Evolutionary conservation across 2,888 invertebrate genomes (phyloP), one percentile per base, ranked within the genome.

Genomic region (Germaria angustata): DNA sequence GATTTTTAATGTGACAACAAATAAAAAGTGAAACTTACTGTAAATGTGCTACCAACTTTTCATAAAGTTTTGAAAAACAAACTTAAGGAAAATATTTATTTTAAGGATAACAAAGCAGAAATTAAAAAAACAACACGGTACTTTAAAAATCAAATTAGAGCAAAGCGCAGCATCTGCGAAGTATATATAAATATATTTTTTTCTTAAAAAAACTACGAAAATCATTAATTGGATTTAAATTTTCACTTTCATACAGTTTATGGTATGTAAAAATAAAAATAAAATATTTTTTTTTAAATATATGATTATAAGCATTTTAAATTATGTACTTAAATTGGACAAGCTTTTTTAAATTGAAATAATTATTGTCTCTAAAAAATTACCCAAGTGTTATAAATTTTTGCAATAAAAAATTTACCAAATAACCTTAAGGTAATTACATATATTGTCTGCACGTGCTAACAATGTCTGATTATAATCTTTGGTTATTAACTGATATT

Each of bases 181-280:
- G n/a, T n/a, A 28, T 28, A 5, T 28, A 5, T 28, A 6, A 28
- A 6, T 5, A 28, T 6, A 6, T 22, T 49, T 44, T 44, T 7
- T 20, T 15, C 15, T 1, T 65, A 24, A 65, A 32, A 20, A 15
- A 24, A 78, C 5, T 53, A 53, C 24, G 28, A 46, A 20, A 44
- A 17, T 9, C 53, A 15, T 57, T 39, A 49, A 57, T 49, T 65
- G 78, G 71, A 72, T 65, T 57, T 22, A 49, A 49, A n/a, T 57
- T 85, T 86, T 72, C 68, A 17, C 17, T 63, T 66, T 61, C 61
- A 61, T 28, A 76, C 41, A 83, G 85, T 86, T 84, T 84, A 87
- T 87, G 87, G 87, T 87, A 84, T 69, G 87, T 87, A 61, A 9
- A 49, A 75, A 7, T 17, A 55, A n/a, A 46, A 46, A 8, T 6